These are phyloP conservation scores for Agrotis puta DNA, from an alignment of 2,888 invertebrate species.

Conservation along the genomic window DNA sequence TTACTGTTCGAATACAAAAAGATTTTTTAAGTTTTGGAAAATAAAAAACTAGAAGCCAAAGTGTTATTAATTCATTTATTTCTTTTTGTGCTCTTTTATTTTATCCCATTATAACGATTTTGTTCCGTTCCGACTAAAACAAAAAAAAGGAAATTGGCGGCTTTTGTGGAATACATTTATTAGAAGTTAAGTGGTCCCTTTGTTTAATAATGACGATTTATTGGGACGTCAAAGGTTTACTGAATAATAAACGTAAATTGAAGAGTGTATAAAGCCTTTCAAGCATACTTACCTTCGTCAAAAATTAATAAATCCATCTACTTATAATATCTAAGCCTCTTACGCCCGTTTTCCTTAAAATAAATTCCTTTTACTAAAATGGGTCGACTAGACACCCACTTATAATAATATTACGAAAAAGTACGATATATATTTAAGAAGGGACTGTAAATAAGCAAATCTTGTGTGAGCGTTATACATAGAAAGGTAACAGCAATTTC, in stretches of 20 bases:
- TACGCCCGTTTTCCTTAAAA: conserved; percentile 18
- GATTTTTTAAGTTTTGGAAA: neutral
- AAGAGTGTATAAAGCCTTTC: neutral
- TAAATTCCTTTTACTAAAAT: conserved; percentile 5
- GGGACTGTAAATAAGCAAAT: neutral
- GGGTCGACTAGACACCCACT: conserved; percentile 4
- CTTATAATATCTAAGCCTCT: conserved; percentile 2
- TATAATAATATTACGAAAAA: conserved; percentile 12
- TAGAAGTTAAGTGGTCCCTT: conserved; percentile 21
- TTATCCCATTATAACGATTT: no score
- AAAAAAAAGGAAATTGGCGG: conserved; percentile 17
- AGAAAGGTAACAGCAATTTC: neutral
- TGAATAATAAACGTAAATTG: neutral
- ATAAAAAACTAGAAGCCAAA: conserved; percentile 7
- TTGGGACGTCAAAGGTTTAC: no score
- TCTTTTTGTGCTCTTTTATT: conserved; percentile 28
- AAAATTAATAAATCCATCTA: conserved; percentile 9
- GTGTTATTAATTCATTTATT: conserved; percentile 29
- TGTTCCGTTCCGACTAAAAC: no score
- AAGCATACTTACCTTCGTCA: neutral
- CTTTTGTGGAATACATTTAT: conserved; percentile 20
- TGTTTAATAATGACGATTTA: conserved; percentile 9
- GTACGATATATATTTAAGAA: neutral
- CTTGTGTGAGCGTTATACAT: neutral
- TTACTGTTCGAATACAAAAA: conserved; percentile 2